Conservation (phyloP, 2,113 vertebrate genomes). For the Calyptommatus sinebrachiatus region DNA sequence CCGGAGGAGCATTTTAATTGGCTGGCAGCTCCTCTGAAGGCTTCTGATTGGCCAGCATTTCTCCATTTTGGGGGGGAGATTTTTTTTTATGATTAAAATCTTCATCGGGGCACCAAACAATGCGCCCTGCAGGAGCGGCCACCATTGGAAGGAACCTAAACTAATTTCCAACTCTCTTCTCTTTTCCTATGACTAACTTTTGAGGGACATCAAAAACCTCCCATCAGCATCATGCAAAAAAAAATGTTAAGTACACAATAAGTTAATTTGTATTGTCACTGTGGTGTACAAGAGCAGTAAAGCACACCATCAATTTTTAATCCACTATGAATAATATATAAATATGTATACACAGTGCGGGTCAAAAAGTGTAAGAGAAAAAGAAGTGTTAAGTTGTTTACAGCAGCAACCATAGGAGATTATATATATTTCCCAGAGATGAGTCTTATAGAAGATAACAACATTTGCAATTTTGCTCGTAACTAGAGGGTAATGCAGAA, state of each 20-base stretch:
- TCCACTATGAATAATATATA: constrained; percentile 85
- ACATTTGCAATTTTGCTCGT: constrained; percentile 61
- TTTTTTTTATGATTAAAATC: no score
- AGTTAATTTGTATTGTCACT: constrained; percentile 85
- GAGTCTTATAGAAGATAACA: constrained; percentile 70
- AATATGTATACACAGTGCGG: constrained; percentile 80
- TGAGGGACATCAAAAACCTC: constrained; percentile 73
- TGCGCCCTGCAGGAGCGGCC: no score
- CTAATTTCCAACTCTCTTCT: constrained; percentile 40
- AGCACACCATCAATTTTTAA: constrained; percentile 85
- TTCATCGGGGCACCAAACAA: no score
- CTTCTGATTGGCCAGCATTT: no score
- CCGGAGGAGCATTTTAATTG: no score
- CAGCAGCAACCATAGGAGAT: constrained; percentile 65
- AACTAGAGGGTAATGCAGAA: constrained; percentile 60
- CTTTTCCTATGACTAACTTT: constrained; percentile 56
- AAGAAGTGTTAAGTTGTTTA: constrained; percentile 73
- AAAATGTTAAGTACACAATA: constrained; percentile 78
- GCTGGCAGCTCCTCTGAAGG: no score
- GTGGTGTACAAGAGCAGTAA: constrained; percentile 74
- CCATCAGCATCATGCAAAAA: constrained; percentile 73
- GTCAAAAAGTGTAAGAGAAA: constrained; percentile 67
- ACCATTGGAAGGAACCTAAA: no score
- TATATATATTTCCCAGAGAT: constrained; percentile 46
- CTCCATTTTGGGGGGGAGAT: no score